A percentile compares a stretch with the other conserved stretches of the same genome.
phyloP scores from a whole-genome alignment of 53 echinoderm and acorn worm species.

The Astropecten irregularis region DNA sequence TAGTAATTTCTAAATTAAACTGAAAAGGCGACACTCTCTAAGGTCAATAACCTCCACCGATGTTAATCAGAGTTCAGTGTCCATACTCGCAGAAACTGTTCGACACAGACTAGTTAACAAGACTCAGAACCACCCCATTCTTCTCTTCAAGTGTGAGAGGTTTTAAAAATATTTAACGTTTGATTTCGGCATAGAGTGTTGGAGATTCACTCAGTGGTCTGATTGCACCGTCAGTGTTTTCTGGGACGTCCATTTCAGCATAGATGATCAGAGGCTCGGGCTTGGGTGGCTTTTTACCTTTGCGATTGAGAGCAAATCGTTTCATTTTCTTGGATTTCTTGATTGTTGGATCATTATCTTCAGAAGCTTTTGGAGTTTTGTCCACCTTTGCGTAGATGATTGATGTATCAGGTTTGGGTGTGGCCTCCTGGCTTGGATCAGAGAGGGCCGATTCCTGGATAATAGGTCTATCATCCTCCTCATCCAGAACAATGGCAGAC shows the following conservation, averaged over 20 bases:
- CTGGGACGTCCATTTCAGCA: constrained; percentile 1
- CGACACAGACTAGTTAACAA: no score
- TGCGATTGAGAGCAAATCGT: constrained; percentile 16
- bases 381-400: constrained; percentile 25
- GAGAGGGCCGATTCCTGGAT: background rate
- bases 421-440: no score
- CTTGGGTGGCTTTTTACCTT: constrained; percentile 5
- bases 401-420: background rate
- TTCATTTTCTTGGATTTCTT: constrained; percentile 20
- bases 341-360: background rate
- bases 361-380: background rate
- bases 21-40: no score
- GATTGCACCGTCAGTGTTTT: background rate
- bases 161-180: no score
- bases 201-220: background rate
- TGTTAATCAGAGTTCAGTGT: no score
- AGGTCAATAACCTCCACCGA: no score
- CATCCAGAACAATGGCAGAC: background rate
- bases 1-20: no score
- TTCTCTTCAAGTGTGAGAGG: no score
- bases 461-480: background rate
- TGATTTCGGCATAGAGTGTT: background rate
- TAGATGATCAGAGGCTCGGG: constrained; percentile 9
- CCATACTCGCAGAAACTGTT: no score
- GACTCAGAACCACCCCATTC: no score